These are phyloP conservation scores for Eulithis testata DNA, from an alignment of 2,888 invertebrate genomes.

Conservation along the genomic window DNA sequence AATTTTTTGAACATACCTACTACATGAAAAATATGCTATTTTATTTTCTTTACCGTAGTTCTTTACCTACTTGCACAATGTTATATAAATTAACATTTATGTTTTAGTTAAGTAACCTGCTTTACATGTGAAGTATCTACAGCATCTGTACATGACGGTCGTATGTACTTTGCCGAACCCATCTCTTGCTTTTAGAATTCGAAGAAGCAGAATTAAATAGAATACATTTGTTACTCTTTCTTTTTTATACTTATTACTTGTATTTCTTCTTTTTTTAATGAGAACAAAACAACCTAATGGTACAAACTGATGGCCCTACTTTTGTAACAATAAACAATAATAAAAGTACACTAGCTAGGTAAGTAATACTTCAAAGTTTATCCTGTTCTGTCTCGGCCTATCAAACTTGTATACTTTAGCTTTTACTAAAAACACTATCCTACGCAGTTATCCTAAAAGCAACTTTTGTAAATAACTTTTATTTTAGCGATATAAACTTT, in stretches of 20 bases:
- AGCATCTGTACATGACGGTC: slow-evolving; percentile 23
- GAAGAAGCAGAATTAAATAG: slow-evolving; percentile 3
- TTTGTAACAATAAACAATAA: too few relatives aligned
- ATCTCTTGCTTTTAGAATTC: slow-evolving; percentile 23
- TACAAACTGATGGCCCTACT: too few relatives aligned
- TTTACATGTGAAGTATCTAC: background rate
- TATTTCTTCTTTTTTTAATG: background rate
- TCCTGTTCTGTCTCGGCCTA: too few relatives aligned
- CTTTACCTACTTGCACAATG: too few relatives aligned
- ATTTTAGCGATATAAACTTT: slow-evolving; percentile 50
- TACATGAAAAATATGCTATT: too few relatives aligned
- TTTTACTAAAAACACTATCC: background rate
- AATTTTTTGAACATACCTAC: too few relatives aligned
- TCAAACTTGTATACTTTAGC: too few relatives aligned
- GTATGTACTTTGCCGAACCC: slow-evolving; percentile 33
- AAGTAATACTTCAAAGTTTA: too few relatives aligned
- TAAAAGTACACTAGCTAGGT: too few relatives aligned
- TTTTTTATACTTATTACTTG: background rate
- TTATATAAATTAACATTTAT: too few relatives aligned
- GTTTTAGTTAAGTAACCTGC: background rate
- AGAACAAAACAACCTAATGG: too few relatives aligned
- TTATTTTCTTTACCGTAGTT: too few relatives aligned
- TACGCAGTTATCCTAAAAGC: background rate
- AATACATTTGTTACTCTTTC: background rate
- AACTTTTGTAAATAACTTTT: slow-evolving; percentile 52